Evolutionary conservation across 2,797 vertebrate species (phyloP).

Genomic region (Gymnopithys bicolor): DNA sequence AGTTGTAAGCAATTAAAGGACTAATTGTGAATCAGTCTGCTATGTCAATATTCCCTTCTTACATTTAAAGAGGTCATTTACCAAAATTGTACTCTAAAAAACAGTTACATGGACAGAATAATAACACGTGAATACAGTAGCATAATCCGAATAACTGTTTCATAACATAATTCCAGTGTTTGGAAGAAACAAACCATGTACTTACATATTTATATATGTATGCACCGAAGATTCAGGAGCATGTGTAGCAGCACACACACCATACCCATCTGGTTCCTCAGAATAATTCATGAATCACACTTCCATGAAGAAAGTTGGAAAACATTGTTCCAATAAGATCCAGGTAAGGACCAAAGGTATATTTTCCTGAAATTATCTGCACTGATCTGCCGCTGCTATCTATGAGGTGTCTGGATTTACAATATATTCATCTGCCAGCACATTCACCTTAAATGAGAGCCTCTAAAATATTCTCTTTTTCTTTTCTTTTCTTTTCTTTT

Average conservation of each 20-base stretch:
- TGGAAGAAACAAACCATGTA: not conserved
- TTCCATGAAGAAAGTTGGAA: not conserved
- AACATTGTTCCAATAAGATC: not conserved
- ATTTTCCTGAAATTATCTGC: not conserved
- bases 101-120: not conserved
- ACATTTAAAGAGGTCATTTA: not conserved
- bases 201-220: not conserved
- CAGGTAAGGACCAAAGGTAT: not conserved
- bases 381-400: not conserved
- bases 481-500: too few relatives aligned
- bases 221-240: not conserved
- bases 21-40: not conserved
- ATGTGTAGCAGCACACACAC: not conserved
- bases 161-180: not conserved
- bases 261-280: rapidly evolving
- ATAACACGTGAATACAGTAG: not conserved
- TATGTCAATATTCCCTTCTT: not conserved
- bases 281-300: not conserved
- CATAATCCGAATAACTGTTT: not conserved
- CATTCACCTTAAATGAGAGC: not conserved
- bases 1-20: not conserved
- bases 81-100: not conserved
- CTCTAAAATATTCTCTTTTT: not conserved
- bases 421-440: not conserved
- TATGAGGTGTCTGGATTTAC: not conserved